A percentile compares a stretch with the other conserved stretches of the same genome.
phyloP scores from a whole-genome alignment of 1,140 invertebrate genomes.

The Leptonema lineaticorne region DNA sequence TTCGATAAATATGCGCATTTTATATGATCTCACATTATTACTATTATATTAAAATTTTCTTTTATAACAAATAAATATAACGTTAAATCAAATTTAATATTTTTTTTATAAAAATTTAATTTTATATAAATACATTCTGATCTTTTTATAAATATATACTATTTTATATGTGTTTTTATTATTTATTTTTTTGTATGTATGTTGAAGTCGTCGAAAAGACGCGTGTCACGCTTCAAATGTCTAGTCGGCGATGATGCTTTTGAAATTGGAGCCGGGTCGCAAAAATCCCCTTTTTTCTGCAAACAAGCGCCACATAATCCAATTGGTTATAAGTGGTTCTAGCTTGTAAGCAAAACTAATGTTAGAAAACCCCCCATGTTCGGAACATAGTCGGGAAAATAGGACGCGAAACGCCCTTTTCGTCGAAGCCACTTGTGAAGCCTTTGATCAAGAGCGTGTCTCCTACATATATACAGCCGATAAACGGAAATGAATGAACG shows the following conservation, averaged over 20 bases:
- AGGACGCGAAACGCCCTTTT: not conserved
- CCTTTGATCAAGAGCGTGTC: constrained; percentile 8
- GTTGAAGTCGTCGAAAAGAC: not conserved
- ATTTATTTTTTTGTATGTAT: not conserved
- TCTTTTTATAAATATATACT: too few relatives aligned
- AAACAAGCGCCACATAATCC: constrained; percentile 8
- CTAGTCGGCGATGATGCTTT: not conserved
- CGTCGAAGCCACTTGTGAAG: not conserved
- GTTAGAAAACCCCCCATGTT: not conserved
- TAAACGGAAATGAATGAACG: not conserved
- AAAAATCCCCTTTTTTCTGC: constrained; percentile 1
- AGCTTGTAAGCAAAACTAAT: not conserved
- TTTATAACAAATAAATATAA: too few relatives aligned
- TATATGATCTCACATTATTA: too few relatives aligned
- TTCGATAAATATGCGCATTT: too few relatives aligned
- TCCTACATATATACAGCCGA: not conserved
- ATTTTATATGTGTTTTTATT: too few relatives aligned
- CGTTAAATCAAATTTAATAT: too few relatives aligned
- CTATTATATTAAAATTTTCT: too few relatives aligned
- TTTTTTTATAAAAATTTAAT: too few relatives aligned
- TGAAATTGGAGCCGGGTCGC: not conserved
- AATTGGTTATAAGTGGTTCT: not conserved
- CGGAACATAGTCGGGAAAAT: not conserved
- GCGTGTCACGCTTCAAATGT: not conserved
- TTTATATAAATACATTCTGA: too few relatives aligned